These are phyloP conservation scores for Trissolcus basalis DNA, from an alignment of 1,140 invertebrate genomes.

Conservation along the genomic window DNA sequence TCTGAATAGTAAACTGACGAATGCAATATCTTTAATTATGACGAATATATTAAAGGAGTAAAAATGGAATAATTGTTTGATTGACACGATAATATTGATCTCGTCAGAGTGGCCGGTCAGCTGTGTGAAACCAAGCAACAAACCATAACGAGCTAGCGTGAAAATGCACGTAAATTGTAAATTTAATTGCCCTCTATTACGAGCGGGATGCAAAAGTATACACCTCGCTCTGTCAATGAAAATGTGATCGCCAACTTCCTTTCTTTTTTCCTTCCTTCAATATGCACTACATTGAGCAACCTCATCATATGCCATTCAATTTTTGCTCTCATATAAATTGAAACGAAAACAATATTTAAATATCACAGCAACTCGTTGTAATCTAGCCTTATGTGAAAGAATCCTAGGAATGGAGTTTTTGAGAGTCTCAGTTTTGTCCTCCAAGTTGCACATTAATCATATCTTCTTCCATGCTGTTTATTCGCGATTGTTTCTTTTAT, in stretches of 20 bases:
- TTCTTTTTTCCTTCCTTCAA: constrained; percentile 2
- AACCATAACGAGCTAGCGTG: constrained; percentile 55
- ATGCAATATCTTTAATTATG: too few relatives aligned
- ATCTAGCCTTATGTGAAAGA: too few relatives aligned
- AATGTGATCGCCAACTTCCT: constrained; percentile 33
- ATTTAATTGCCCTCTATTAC: constrained; percentile 51
- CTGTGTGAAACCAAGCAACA: constrained; percentile 43
- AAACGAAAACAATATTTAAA: too few relatives aligned
- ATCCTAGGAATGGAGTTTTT: too few relatives aligned
- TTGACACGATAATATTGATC: constrained; percentile 42
- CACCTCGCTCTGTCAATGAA: constrained; percentile 51
- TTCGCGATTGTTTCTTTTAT: not conserved
- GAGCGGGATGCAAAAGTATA: constrained; percentile 41
- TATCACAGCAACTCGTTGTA: too few relatives aligned
- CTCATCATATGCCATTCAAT: not conserved
- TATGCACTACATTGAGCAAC: constrained; percentile 13
- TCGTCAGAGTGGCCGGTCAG: constrained; percentile 35
- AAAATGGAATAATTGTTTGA: constrained; percentile 30
- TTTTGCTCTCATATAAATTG: not conserved
- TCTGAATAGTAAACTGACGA: too few relatives aligned
- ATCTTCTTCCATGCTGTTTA: too few relatives aligned
- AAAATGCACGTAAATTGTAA: constrained; percentile 51
- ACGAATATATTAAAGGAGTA: constrained; percentile 21
- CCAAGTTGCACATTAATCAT: too few relatives aligned
- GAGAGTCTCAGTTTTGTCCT: too few relatives aligned